Evolutionary conservation across 2,113 vertebrate species (phyloP), one percentile per base, ranked within the genome.

Genomic region (Erpornis zantholeuca): DNA sequence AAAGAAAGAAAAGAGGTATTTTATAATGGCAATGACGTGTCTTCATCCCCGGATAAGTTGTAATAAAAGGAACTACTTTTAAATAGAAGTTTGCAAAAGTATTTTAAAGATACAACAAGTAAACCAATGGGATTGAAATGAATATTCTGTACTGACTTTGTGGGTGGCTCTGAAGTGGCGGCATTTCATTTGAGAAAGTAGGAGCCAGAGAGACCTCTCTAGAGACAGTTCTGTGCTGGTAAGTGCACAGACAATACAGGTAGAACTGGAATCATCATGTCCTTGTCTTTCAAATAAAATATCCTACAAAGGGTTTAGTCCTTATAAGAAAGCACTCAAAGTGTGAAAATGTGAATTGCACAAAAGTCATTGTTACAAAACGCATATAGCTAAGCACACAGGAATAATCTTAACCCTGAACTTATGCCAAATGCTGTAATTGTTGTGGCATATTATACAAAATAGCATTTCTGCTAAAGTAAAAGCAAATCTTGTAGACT

Each of bases 401-500:
- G 8, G 49, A 45, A 71, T 24, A 31, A 49, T 45, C 89, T 70
- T 40, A 76, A 61, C 36, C 88, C 70, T 45, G 61, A 92, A 50
- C 4, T 53, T 35, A 28, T 0, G 0, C 52, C n/a, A 79, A 33
- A 23, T 23, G 44, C 49, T 56, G 1, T 6, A 29, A 53, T 12
- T 94, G 71, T 44, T 56, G 31, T 35, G 49, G 35, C 29, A 9
- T 6, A 20, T 31, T 18, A 40, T 3, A 36, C 11, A 61, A 47
- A 57, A n/a, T 2, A 57, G 24, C 23, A 18, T 35, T 69, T 57
- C 36, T 72, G 61, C 53, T 72, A 33, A 70, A 77, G 14, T 69
- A 23, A 61, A 76, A 79, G 35, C 17, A 21, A 42, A 24, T 13
- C 63, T 42, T 44, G 21, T 12, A 38, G 31, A 77, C 27, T 20